Base-by-base conservation (phyloP, 53 echinoderm and acorn worm species). In the Patiria pectinifera region DNA sequence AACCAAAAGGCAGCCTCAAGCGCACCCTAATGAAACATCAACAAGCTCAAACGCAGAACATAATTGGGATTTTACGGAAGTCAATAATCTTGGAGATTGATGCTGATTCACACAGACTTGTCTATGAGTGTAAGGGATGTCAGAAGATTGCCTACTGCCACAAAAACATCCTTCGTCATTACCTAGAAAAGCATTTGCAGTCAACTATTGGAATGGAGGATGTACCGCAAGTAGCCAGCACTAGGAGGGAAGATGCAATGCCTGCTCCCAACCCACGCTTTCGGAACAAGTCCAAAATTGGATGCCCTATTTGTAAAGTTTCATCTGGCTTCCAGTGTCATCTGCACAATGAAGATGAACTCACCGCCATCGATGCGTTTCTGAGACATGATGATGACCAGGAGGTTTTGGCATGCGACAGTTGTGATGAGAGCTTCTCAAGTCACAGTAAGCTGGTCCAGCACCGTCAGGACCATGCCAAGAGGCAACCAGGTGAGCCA, bases 1-100 rank as follows among this genome's bases (percentile, higher is more conserved):
- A 90, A 62, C 93, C 93, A 23, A 93, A 88, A 14, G 45, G 88
- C 14, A 87, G 71, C 49, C 83, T 87, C 13, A 59, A 88, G 62
- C 93, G 88, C 6, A 75, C 82, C 18, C 71, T 75, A n/a, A 45
- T 87, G 60, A 71, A 87, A 66, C 4, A 46, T 12, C 21, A 83
- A 59, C 93, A 83, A 69, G 83, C 75, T 24, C 62, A 87, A 53
- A 83, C 60, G 59, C 87, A 88, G 85, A 93, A 76, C 35, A 82
- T 87, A 61, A 62, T 86, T 21, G 93, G 69, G 24, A 19, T 75
- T 23, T 76, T 93, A 26, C 87, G 93, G 60, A 82, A 88, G 63
- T 79, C 85, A 22, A 49, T 95, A 46, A 77, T 95, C 82, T 77
- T 95, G 83, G 92, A 95, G 69, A 95, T 95, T 74, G 93, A 95